A percentile compares a stretch with the other conserved stretches of the same genome.
Evolutionary conservation across 1,140 invertebrate species (phyloP).

Genomic region (Nasonia vitripennis): DNA sequence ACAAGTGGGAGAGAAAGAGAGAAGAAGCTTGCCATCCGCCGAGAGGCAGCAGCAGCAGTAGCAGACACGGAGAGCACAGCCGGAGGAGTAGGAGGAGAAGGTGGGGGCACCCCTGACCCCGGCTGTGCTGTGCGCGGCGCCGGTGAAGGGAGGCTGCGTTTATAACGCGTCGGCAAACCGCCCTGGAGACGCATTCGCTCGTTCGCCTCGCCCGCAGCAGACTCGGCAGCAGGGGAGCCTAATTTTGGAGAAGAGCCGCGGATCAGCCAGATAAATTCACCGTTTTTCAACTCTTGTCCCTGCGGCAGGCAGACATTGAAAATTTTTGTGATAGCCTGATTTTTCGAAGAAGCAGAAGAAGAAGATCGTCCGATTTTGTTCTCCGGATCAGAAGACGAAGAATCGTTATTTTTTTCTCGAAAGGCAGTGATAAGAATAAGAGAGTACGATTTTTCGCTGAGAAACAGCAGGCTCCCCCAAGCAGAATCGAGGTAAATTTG

Average conservation of each 20-base stretch:
- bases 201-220: constrained; percentile 73
- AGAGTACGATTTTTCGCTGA: not conserved
- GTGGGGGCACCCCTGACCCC: constrained; percentile 75
- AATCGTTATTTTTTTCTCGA: not conserved
- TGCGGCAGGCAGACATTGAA: not conserved
- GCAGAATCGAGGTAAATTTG: constrained; percentile 2
- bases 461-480: not conserved
- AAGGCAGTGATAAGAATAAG: not conserved
- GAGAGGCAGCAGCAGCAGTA: too few species aligned
- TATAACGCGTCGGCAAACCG: constrained; percentile 73
- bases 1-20: constrained; percentile 30
- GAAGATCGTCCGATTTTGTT: not conserved
- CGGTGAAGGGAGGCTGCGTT: constrained; percentile 76
- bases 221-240: constrained; percentile 58
- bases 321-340: not conserved
- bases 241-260: constrained; percentile 54
- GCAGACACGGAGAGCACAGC: too few species aligned
- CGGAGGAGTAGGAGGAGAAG: constrained; percentile 63
- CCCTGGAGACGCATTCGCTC: constrained; percentile 74
- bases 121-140: constrained; percentile 52
- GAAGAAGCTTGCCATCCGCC: constrained; percentile 34
- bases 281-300: not conserved
- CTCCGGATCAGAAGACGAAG: not conserved
- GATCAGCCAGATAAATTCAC: not conserved
- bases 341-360: not conserved